These are phyloP conservation scores for Jacana jacana DNA, from an alignment of 2,113 vertebrate genomes.

Conservation along the genomic window DNA sequence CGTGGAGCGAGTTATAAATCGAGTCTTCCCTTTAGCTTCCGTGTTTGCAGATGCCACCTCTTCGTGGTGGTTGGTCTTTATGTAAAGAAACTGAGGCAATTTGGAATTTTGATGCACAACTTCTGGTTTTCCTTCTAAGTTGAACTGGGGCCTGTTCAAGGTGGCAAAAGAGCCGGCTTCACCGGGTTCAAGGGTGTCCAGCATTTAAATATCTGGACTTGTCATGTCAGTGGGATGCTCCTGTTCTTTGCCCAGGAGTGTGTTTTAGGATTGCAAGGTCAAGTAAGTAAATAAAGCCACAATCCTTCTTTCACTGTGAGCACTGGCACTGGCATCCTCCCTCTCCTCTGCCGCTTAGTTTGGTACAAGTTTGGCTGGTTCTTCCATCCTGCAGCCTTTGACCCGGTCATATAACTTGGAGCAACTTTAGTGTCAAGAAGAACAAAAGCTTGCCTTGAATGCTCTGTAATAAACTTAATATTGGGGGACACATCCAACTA, in stretches of 20 bases:
- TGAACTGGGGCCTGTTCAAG: neutral
- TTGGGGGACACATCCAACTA: neutral
- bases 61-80: neutral
- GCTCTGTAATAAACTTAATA: neutral
- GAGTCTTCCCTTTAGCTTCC: neutral
- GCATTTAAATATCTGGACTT: neutral
- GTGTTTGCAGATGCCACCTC: neutral
- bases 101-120: neutral
- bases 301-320: neutral
- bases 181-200: neutral
- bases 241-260: neutral
- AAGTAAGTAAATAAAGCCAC: neutral
- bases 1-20: neutral
- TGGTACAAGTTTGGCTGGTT: neutral
- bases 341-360: neutral
- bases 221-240: neutral
- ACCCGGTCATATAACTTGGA: neutral
- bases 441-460: neutral
- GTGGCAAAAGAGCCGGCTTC: neutral
- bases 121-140: neutral
- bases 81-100: neutral
- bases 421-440: neutral
- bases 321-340: neutral
- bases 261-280: neutral
- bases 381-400: neutral